phyloP scores from a whole-genome alignment of 2,113 vertebrate genomes.

The Manacus vitellinus region DNA sequence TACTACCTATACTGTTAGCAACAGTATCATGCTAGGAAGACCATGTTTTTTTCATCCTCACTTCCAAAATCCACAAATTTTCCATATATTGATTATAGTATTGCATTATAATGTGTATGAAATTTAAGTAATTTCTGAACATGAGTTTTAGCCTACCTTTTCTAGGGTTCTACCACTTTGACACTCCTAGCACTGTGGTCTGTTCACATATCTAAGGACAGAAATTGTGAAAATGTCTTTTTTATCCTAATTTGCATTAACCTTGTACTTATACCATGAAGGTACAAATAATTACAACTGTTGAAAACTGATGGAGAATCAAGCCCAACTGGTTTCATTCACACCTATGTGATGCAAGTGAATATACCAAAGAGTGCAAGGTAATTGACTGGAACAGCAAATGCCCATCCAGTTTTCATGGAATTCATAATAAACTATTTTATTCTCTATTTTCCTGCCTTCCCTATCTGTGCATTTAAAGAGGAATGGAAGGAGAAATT shows the following conservation, averaged over 20 bases:
- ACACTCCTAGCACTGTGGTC: neutral
- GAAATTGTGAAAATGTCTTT: neutral
- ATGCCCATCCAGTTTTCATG: neutral
- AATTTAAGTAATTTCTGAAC: neutral
- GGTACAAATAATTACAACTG: neutral
- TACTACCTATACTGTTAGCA: neutral
- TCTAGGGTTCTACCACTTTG: neutral
- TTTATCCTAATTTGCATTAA: neutral
- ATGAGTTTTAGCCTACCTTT: neutral
- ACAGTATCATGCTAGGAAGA: neutral
- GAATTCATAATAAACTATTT: neutral
- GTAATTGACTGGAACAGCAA: neutral
- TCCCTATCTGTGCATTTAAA: neutral
- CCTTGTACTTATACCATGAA: neutral
- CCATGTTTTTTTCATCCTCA: neutral
- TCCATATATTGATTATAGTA: neutral
- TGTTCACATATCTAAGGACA: neutral
- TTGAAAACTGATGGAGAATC: neutral
- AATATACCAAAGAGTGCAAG: neutral
- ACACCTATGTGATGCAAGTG: neutral
- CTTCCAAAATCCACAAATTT: neutral
- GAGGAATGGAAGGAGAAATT: neutral
- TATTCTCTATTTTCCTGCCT: neutral
- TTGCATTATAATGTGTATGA: neutral
- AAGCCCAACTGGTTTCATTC: neutral